Percentiles rank a stretch among this genome's conserved stretches.
Conservation (phyloP, 1,140 invertebrate genomes). For the Amyelois transitella region DNA sequence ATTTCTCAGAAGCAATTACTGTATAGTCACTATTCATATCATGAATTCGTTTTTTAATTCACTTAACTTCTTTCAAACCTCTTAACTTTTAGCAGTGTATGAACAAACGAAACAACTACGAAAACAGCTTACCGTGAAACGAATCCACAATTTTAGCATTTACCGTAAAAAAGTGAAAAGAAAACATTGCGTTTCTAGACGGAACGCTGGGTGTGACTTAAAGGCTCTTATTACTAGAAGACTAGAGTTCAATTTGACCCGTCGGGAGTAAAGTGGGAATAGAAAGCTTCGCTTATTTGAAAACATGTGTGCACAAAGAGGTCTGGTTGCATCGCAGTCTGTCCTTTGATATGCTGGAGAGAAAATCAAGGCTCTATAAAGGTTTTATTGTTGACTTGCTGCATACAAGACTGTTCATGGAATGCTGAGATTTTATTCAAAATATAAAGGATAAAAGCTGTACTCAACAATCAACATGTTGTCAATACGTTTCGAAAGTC, state of each 20-base stretch:
- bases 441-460: too few species aligned
- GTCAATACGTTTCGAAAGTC: too few species aligned
- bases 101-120: background rate
- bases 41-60: background rate
- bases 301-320: slow-evolving; percentile 18
- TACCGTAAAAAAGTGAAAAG: slow-evolving; percentile 7
- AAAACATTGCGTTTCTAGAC: slow-evolving; percentile 7
- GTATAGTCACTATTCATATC: background rate
- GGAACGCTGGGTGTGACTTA: background rate
- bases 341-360: slow-evolving; percentile 14
- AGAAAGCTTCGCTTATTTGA: slow-evolving; percentile 12
- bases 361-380: slow-evolving; percentile 15
- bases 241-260: slow-evolving; percentile 8
- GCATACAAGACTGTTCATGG: background rate
- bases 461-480: too few species aligned
- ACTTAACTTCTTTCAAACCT: background rate
- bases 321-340: slow-evolving; percentile 8
- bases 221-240: slow-evolving; percentile 7
- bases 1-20: too few species aligned
- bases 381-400: slow-evolving; percentile 17
- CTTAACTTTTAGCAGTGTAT: background rate
- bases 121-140: slow-evolving; percentile 1
- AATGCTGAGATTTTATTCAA: background rate
- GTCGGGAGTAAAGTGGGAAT: slow-evolving; percentile 1
- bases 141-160: slow-evolving; percentile 6